Percentiles rank a stretch among this genome's conserved stretches.
phyloP scores from a whole-genome alignment of 2,113 vertebrate genomes.

The Pleuronectes platessa region DNA sequence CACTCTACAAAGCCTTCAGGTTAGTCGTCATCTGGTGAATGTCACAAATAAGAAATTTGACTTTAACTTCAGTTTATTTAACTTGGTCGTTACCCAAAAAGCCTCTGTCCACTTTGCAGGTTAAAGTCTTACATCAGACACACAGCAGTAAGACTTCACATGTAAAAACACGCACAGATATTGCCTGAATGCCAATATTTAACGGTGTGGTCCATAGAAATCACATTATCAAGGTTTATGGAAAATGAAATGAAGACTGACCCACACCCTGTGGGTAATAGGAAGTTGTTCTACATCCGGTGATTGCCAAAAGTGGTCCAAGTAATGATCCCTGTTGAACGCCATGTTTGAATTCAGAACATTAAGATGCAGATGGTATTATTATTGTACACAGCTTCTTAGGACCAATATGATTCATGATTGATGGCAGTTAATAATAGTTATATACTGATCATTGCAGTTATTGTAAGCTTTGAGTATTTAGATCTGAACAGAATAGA shows the following conservation, averaged over 20 bases:
- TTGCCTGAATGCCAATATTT: too few species aligned
- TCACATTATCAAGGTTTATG: too few species aligned
- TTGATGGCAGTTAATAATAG: not conserved
- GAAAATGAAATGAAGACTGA: not conserved
- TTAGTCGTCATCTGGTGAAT: slow-evolving; percentile 62
- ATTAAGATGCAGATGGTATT: not conserved
- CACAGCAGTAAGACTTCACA: not conserved
- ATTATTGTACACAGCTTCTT: not conserved
- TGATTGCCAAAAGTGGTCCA: not conserved
- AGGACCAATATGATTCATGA: too few species aligned
- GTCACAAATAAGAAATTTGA: not conserved
- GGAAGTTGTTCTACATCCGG: not conserved
- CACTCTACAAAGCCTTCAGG: slow-evolving; percentile 95
- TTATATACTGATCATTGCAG: not conserved
- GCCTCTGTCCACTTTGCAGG: not conserved
- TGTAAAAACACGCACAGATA: not conserved
- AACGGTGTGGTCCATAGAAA: too few species aligned
- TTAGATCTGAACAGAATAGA: not conserved
- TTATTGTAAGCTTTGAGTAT: not conserved
- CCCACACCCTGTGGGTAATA: not conserved
- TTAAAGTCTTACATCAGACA: not conserved
- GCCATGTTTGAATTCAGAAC: not conserved
- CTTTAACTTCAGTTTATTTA: not conserved
- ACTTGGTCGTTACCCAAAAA: not conserved
- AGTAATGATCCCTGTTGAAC: not conserved